Base-by-base conservation (phyloP, 2,113 vertebrate species). In the Lophius piscatorius region DNA sequence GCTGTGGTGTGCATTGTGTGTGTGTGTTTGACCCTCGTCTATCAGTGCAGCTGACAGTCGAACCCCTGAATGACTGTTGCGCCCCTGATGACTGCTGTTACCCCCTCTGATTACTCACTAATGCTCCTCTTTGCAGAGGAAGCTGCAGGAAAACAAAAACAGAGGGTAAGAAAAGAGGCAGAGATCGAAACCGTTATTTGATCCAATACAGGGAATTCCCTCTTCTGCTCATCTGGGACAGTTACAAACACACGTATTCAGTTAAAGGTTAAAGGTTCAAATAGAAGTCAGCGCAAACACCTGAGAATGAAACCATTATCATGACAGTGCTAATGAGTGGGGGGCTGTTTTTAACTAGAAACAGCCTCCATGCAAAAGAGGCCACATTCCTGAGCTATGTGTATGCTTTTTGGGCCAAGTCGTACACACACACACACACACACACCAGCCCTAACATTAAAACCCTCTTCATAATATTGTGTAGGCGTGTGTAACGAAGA, bases 41-140 rank as follows among this genome's bases (percentile, higher is more conserved):
- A 83, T 87, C 86, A 87, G 46, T 44, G 20, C 17, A 13, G 70
- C 22, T 81, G 86, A 88, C 82, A 74, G 79, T 55, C 38, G 31
- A 70, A 62, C 54, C 51, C 31, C 60, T 42, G 50, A 82, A 79
- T 62, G 66, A 63, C n/a, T n/a, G n/a, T n/a, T n/a, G n/a, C n/a
- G n/a, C 51, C 31, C 60, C 39, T 47, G 80, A 79, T 62, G 66
- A 63, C 78, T 68, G 69, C 58, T 22, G 64, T 80, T 79, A 82
- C 49, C 42, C 49, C 60, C 33, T 24, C 47, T 70, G 48, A 48
- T 76, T 45, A 18, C 59, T 61, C 64, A 34, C 58, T 38, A 62
- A 54, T 54, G 55, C n/a, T n/a, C n/a, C n/a, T n/a, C n/a, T n/a
- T n/a, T n/a, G 49, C 64, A 60, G 47, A 38, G 58, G 57, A 50